A percentile compares a stretch with the other conserved stretches of the same genome.
Evolutionary conservation across 2,113 vertebrate genomes (phyloP).

Genomic region (Brachypodius melanocephalos): DNA sequence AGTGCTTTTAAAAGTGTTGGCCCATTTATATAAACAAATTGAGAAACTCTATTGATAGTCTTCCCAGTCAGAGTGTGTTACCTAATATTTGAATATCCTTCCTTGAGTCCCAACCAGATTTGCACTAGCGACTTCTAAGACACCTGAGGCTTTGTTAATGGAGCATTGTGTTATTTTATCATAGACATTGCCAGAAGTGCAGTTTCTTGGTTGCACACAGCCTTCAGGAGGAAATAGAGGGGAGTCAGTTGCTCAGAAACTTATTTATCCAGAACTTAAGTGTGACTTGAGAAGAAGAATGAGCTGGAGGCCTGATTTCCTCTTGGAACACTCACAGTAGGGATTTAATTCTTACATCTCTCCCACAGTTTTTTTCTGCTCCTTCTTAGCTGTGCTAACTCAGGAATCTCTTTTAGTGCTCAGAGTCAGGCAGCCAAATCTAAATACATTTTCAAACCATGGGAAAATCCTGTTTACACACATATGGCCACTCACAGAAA

Average conservation of each 20-base stretch:
- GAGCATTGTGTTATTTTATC: not conserved
- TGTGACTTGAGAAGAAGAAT: not conserved
- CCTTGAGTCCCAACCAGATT: not conserved
- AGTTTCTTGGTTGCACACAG: not conserved
- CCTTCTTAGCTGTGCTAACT: not conserved
- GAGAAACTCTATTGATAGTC: constrained; percentile 57
- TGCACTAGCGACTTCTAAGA: not conserved
- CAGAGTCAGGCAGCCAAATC: not conserved
- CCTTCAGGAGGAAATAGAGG: not conserved
- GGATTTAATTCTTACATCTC: not conserved
- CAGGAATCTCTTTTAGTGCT: not conserved
- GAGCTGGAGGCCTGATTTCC: not conserved
- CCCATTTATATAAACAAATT: constrained; percentile 73
- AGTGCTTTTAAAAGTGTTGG: constrained; percentile 65
- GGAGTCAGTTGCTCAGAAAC: not conserved
- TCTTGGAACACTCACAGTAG: not conserved
- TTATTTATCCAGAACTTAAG: not conserved
- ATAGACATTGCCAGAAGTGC: not conserved
- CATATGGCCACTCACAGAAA: not conserved
- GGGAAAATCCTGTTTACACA: not conserved
- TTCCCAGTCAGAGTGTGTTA: constrained; percentile 9
- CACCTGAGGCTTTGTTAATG: not conserved
- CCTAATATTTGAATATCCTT: constrained; percentile 33
- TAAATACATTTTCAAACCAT: not conserved
- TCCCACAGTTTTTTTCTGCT: not conserved